phyloP scores from a whole-genome alignment of 2,888 invertebrate species.

The Zygaena filipendulae region DNA sequence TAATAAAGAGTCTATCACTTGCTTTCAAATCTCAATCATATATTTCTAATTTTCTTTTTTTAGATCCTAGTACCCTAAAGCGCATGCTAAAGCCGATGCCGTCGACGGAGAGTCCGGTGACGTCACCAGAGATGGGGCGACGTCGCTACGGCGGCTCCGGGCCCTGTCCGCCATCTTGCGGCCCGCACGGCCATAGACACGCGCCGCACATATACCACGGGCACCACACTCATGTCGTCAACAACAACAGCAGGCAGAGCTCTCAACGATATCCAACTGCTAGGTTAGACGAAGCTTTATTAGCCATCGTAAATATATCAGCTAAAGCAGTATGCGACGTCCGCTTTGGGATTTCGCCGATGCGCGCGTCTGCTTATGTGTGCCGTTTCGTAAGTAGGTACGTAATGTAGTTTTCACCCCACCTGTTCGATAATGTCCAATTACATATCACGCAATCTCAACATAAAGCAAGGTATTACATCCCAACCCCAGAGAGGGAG shows the following conservation, averaged over 20 bases:
- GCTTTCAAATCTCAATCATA: no score
- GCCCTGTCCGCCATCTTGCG: conserved; percentile 71
- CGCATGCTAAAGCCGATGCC: conserved; percentile 96
- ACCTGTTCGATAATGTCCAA: no score
- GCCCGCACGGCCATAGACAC: conserved; percentile 68
- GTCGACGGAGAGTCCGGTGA: conserved; percentile 88
- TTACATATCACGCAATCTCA: no score
- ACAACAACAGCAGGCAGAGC: conserved; percentile 74
- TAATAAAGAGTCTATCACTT: no score
- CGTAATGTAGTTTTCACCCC: no score
- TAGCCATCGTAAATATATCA: background rate
- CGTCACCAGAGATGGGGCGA: conserved; percentile 90
- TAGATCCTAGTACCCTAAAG: conserved; percentile 89
- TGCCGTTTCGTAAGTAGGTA: no score
- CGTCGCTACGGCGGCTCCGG: conserved; percentile 73
- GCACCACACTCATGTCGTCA: conserved; percentile 52
- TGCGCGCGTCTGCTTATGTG: no score
- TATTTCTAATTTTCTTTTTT: no score
- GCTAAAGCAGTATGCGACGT: no score
- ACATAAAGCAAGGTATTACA: no score
- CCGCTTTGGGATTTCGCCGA: no score
- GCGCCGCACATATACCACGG: conserved; percentile 64
- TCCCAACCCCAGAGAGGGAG: no score
- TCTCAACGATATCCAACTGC: conserved; percentile 75
- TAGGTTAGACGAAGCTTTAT: conserved; percentile 45